Conservation (phyloP, 2,113 vertebrate genomes). For the Chlamydotis undulata region DNA sequence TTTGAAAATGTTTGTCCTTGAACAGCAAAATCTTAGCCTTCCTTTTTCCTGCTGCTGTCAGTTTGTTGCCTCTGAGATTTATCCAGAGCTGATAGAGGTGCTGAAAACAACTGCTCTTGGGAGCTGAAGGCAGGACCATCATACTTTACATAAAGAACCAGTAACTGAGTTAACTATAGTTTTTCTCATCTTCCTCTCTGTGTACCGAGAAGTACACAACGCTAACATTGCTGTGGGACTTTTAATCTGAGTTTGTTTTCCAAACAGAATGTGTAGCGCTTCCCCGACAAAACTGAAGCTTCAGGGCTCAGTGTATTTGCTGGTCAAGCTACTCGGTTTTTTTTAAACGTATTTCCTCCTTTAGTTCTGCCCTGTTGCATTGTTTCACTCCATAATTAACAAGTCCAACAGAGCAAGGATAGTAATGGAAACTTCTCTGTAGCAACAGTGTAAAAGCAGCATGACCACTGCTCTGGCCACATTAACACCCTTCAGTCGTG, state of each 20-base stretch:
- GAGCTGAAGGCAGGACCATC: background rate
- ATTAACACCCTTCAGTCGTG: background rate
- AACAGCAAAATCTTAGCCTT: background rate
- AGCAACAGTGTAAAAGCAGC: background rate
- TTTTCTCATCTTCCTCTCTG: background rate
- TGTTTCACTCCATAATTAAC: background rate
- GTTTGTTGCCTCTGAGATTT: background rate
- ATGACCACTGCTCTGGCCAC: background rate
- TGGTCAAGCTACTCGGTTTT: background rate
- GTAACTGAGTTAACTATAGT: background rate
- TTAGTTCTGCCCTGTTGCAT: background rate
- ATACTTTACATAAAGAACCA: background rate
- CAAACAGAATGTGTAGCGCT: accelerated
- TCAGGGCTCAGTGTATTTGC: background rate
- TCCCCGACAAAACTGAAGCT: background rate
- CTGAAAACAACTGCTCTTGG: background rate
- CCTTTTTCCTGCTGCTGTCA: background rate
- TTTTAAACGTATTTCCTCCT: background rate
- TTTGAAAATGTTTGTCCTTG: background rate
- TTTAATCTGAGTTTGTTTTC: accelerated
- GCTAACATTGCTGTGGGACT: background rate
- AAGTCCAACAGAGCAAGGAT: background rate
- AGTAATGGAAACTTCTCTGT: background rate
- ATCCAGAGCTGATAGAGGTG: background rate
- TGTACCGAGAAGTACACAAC: accelerated